Evolutionary conservation across 1,140 invertebrate species (phyloP).

Genomic region (Leptinotarsa undecemlineata): DNA sequence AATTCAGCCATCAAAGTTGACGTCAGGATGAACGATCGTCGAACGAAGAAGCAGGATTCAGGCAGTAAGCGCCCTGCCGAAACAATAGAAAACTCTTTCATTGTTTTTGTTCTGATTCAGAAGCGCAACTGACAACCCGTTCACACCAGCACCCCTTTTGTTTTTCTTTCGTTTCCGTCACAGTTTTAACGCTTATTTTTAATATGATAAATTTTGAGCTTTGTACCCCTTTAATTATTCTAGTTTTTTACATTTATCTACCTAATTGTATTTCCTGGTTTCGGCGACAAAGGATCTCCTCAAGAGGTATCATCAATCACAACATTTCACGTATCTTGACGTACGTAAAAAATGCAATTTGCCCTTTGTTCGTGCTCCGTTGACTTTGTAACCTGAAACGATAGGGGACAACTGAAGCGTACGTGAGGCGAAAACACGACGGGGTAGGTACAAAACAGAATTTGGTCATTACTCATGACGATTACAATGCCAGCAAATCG

Average conservation of each 20-base stretch:
- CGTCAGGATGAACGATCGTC: constrained; percentile 50
- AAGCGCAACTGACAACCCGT: constrained; percentile 51
- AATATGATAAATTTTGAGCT: constrained; percentile 57
- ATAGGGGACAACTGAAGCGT: neutral
- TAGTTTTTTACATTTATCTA: constrained; percentile 56
- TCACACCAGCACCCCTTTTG: constrained; percentile 50
- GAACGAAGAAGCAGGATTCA: constrained; percentile 41
- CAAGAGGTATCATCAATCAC: constrained; percentile 54
- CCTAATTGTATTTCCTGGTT: constrained; percentile 56
- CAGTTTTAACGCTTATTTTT: constrained; percentile 54
- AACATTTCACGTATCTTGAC: constrained; percentile 48
- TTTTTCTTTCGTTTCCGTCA: constrained; percentile 54
- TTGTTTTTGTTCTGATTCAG: constrained; percentile 53
- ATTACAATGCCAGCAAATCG: neutral
- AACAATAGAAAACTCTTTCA: constrained; percentile 55
- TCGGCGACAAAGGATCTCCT: constrained; percentile 47
- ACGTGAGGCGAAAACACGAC: constrained; percentile 4
- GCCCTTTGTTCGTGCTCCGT: constrained; percentile 34
- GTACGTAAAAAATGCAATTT: constrained; percentile 50
- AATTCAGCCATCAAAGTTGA: constrained; percentile 40
- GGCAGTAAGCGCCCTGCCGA: constrained; percentile 41
- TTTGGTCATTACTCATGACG: constrained; percentile 2
- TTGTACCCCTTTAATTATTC: constrained; percentile 56
- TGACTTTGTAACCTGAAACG: constrained; percentile 33
- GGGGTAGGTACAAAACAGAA: neutral